Base-by-base conservation (phyloP, 2,888 invertebrate genomes). In the Drosophila borborema region DNA sequence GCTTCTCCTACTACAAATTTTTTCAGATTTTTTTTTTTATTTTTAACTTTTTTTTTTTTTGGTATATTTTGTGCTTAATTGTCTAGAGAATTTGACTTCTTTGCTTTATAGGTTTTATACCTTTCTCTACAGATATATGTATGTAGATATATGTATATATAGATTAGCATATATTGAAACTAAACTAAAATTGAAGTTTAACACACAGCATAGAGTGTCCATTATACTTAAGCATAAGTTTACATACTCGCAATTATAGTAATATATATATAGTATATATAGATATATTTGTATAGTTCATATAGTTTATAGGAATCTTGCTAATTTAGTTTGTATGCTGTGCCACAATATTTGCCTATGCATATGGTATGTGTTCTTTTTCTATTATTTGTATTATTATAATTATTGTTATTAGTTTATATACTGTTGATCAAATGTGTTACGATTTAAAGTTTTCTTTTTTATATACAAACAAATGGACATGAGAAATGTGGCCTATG, bases 41-140 rank as follows among this genome's bases (percentile, higher is more conserved):
- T 72, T 49, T 34, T 28, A 28, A 5, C 6, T 6, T 6, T 28
- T 28, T n/a, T 48, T 49, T 38, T 6, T 16, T 74, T 78, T 78
- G 86, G 78, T 74, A 80, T 72, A 80, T 53, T 74, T 72, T 73
- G 68, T 82, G 80, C 90, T 89, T 86, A 86, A 66, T 56, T 59
- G 48, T 70, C 90, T 86, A 86, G 61, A 74, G 86, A 86, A 86
- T 86, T 86, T 86, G 86, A 86, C 86, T 90, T 86, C 82, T 86
- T 86, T 86, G 72, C 90, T 71, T 85, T 72, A 18, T 77, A 59
- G 65, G 41, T 49, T 54, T 45, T 45, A 55, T 41, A 55, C 55
- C 55, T 28, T 20, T 56, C 38, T 45, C 67, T 46, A 45, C 36
- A 46, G 31, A 62, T 55, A 36, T 54, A 31, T 53, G 23, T 49